A percentile compares a stretch with the other conserved stretches of the same genome.
phyloP scores from a whole-genome alignment of 1,140 invertebrate genomes.

The Drosophila prosaltans region DNA sequence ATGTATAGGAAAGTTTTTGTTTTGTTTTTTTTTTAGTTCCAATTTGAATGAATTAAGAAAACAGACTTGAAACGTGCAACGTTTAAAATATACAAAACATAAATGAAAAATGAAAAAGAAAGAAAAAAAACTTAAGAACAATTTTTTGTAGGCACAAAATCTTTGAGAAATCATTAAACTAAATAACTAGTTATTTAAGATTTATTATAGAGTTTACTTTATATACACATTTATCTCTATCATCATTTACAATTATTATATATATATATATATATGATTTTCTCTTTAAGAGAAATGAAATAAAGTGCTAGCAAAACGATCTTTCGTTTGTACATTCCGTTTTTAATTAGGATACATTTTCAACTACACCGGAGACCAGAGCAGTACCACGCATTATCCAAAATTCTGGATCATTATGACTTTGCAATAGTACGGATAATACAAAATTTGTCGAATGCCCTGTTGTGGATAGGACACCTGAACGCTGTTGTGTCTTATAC shows the following conservation, averaged over 20 bases:
- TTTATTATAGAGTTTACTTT: conserved; percentile 9
- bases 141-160: conserved; percentile 9
- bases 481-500: conserved; percentile 93
- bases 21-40: conserved; percentile 16
- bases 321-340: neutral
- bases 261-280: conserved; percentile 31
- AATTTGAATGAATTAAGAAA: conserved; percentile 17
- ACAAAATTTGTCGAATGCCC: conserved; percentile 96
- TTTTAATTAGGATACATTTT: conserved; percentile 80
- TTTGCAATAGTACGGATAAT: conserved; percentile 89
- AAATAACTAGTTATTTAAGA: neutral
- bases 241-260: conserved; percentile 16
- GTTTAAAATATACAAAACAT: conserved; percentile 33
- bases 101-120: too few species aligned
- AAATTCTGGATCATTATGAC: conserved; percentile 86
- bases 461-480: conserved; percentile 92
- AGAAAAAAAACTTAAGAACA: conserved; percentile 15
- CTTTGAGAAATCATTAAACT: neutral
- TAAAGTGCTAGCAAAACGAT: conserved; percentile 54
- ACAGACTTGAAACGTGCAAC: conserved; percentile 65
- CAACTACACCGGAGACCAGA: conserved; percentile 89
- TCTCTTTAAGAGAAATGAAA: conserved; percentile 57
- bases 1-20: neutral
- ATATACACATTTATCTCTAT: conserved; percentile 9
- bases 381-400: conserved; percentile 95